Conservation (phyloP, 1,140 invertebrate genomes). For the Leptinotarsa lineolata region DNA sequence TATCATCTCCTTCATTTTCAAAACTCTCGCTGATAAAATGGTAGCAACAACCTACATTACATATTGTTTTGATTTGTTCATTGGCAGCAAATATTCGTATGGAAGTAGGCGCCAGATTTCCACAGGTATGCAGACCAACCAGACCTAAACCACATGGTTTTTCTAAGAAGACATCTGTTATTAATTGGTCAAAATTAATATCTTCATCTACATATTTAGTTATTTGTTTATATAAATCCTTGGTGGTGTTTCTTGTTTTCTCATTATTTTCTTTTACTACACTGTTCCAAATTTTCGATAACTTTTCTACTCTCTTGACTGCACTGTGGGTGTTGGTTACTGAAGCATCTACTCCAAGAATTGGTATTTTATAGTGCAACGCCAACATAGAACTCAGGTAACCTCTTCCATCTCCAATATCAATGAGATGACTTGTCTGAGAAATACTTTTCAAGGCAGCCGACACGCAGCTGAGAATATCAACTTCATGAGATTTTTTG, state of each 20-base stretch:
- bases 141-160: conserved; percentile 59
- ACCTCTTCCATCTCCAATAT: conserved; percentile 86
- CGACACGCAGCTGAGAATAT: conserved; percentile 58
- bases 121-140: conserved; percentile 87
- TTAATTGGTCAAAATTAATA: conserved; percentile 59
- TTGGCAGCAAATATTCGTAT: conserved; percentile 72
- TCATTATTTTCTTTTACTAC: conserved; percentile 46
- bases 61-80: conserved; percentile 64
- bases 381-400: conserved; percentile 78
- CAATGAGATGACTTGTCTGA: conserved; percentile 65
- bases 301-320: conserved; percentile 62
- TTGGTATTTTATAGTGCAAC: conserved; percentile 70
- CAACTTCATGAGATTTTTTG: conserved; percentile 86
- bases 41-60: conserved; percentile 90
- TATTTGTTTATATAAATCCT: conserved; percentile 57
- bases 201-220: conserved; percentile 58
- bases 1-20: conserved; percentile 43
- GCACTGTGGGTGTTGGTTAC: conserved; percentile 67
- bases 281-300: conserved; percentile 62
- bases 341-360: conserved; percentile 80
- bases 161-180: conserved; percentile 58
- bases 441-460: conserved; percentile 51
- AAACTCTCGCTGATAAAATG: conserved; percentile 76
- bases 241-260: conserved; percentile 32
- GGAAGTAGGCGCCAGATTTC: conserved; percentile 76